A percentile compares a stretch with the other conserved stretches of the same genome.
These are phyloP conservation scores for Alitta virens DNA, from an alignment of 2,888 invertebrate species.

Conservation along the genomic window DNA sequence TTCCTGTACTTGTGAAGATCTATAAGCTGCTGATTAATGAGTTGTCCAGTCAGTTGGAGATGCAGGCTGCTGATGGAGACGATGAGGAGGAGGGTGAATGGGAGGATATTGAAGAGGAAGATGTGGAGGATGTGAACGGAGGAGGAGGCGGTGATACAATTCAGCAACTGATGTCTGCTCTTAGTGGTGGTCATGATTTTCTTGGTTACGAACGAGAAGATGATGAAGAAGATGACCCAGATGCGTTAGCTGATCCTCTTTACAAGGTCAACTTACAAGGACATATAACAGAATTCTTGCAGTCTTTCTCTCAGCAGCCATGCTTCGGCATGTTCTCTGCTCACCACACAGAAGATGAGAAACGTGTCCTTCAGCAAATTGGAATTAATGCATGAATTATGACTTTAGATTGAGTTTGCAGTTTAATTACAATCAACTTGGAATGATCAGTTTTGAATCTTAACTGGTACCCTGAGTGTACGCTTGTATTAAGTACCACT, in stretches of 20 bases:
- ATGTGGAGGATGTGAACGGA: constrained; percentile 32
- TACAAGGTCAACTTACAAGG: constrained; percentile 64
- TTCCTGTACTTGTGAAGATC: constrained; percentile 71
- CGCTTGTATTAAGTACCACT: no score
- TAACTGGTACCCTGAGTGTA: no score
- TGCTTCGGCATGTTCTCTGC: constrained; percentile 65
- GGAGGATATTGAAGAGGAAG: constrained; percentile 45
- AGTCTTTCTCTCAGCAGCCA: constrained; percentile 66
- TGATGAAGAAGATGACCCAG: constrained; percentile 62
- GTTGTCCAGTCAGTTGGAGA: constrained; percentile 64
- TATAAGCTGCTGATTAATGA: constrained; percentile 71
- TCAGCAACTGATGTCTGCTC: not conserved
- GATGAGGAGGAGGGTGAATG: constrained; percentile 50
- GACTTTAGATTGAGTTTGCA: no score
- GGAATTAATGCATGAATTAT: constrained; percentile 31
- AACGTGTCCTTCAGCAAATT: constrained; percentile 58
- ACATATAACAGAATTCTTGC: constrained; percentile 67
- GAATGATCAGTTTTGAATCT: no score
- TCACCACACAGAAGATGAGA: constrained; percentile 65
- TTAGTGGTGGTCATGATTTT: not conserved
- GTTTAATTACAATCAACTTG: no score
- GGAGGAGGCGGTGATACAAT: constrained; percentile 6
- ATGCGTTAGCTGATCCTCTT: constrained; percentile 66
- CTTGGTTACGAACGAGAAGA: constrained; percentile 20
- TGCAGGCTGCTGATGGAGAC: constrained; percentile 44